Evolutionary conservation across 2,888 invertebrate genomes (phyloP).

Genomic region (Siphonodentalium dalli): DNA sequence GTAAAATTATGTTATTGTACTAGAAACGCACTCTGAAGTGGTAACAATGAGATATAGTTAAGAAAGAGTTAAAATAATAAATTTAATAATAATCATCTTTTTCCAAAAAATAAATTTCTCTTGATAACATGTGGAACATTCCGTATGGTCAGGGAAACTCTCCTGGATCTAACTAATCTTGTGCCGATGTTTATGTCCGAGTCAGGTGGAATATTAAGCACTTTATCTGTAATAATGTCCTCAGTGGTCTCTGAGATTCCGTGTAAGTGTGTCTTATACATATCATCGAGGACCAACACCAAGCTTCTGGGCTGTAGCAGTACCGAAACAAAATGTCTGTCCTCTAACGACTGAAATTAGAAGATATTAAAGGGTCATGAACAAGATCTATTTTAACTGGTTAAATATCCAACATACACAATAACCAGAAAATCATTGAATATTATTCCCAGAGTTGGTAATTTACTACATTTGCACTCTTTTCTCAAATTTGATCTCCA

Average conservation of each 20-base stretch:
- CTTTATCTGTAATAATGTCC: constrained; percentile 71
- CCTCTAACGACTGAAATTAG: constrained; percentile 33
- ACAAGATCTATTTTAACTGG: no score
- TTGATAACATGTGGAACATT: constrained; percentile 80
- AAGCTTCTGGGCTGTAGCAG: constrained; percentile 88
- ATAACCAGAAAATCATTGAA: no score
- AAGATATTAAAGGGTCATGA: no score
- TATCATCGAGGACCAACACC: constrained; percentile 80
- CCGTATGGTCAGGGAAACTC: constrained; percentile 90
- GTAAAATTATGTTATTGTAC: no score
- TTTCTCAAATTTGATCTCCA: no score
- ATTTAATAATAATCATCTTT: constrained; percentile 31
- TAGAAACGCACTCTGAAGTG: no score
- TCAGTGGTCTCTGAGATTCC: constrained; percentile 77
- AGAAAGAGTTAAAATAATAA: not conserved
- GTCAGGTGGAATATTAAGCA: constrained; percentile 70
- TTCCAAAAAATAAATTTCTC: constrained; percentile 54
- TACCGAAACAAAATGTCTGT: constrained; percentile 73
- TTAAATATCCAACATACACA: no score
- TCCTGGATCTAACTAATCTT: constrained; percentile 72
- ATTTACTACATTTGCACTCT: no score
- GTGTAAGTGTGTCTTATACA: constrained; percentile 87
- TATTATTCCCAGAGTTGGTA: no score
- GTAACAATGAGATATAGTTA: no score
- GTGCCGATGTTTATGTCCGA: constrained; percentile 71